Evolutionary conservation across 2,797 vertebrate genomes (phyloP), one percentile per base, ranked within the genome.

Genomic region (Sebastes trivittatus): DNA sequence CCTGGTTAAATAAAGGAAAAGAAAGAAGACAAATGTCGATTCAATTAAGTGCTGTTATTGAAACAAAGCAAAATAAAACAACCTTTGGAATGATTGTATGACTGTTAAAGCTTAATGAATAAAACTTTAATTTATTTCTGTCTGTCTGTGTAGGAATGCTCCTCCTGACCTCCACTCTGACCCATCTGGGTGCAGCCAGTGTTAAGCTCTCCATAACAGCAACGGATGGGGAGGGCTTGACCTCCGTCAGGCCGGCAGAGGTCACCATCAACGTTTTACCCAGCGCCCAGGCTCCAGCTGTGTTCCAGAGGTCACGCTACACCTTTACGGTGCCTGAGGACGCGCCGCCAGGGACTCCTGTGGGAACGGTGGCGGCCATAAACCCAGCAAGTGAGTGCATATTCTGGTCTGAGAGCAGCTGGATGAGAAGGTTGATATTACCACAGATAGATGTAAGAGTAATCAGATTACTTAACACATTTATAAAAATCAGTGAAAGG

Each of bases 261-360:
- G 38, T 99, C 89, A 97, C 96, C 1, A 52, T 99, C 59, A 94
- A 96, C 36, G 66, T 99, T 81, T 86, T 97, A 61, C 94, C 93
- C 66, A 96, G 94, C 1, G 34, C 87, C 16, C 92, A 90, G 25
- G 94, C 94, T 16, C 97, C 97, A 4, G 95, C 96, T 2, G 63
- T 96, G 62, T 99, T 99, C 94, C 96, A 97, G 90, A 96, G 92
- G 70, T 94, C 96, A 0, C 92, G 91, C 34, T 99, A 98, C 55
- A 80, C 80, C 25, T 99, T 98, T 85, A 93, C 92, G 0, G 90
- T 99, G 66, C 84, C 94, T 0, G 98, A 98, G 93, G 96, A 98
- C 25, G 87, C 93, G 0, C 92, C 95, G 0, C 89, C 94, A 5
- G 96, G 93, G 72, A 97, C 95, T 0, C 75, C 81, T 0, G 90